These are phyloP conservation scores for Andrena camellia DNA, from an alignment of 2,888 invertebrate species.

Conservation along the genomic window DNA sequence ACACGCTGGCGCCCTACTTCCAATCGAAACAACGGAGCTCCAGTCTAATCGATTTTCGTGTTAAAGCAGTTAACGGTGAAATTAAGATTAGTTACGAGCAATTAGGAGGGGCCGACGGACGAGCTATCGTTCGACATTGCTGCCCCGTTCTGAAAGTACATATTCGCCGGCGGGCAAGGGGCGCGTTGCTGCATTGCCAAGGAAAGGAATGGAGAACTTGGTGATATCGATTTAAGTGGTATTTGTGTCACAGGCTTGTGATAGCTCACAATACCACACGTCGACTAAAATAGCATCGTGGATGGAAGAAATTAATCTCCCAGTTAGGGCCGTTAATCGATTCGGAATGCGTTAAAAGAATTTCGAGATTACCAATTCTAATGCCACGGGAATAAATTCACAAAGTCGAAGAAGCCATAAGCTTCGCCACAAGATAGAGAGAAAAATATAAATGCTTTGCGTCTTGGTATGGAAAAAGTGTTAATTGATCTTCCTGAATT, in stretches of 20 bases:
- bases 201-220: conserved; percentile 33
- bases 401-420: background rate
- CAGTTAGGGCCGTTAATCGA: conserved; percentile 1
- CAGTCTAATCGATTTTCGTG: conserved; percentile 23
- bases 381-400: background rate
- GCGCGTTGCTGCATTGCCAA: conserved; percentile 15
- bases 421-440: background rate
- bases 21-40: conserved; percentile 15
- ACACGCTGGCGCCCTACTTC: conserved; percentile 46
- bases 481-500: conserved; percentile 20
- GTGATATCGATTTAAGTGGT: conserved; percentile 51
- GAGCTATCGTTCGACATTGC: conserved; percentile 8
- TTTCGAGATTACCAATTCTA: background rate
- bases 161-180: background rate
- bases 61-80: conserved; percentile 66
- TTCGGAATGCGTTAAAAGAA: background rate
- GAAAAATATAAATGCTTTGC: background rate
- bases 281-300: conserved; percentile 20
- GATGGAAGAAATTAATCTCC: background rate
- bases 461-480: background rate
- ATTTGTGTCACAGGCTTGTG: conserved; percentile 52
- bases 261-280: conserved; percentile 14
- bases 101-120: conserved; percentile 54
- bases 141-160: conserved; percentile 11
- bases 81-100: conserved; percentile 68